Evolutionary conservation across 2,888 invertebrate species (phyloP), one percentile per base, ranked within the genome.

Genomic region (Timandra comae): DNA sequence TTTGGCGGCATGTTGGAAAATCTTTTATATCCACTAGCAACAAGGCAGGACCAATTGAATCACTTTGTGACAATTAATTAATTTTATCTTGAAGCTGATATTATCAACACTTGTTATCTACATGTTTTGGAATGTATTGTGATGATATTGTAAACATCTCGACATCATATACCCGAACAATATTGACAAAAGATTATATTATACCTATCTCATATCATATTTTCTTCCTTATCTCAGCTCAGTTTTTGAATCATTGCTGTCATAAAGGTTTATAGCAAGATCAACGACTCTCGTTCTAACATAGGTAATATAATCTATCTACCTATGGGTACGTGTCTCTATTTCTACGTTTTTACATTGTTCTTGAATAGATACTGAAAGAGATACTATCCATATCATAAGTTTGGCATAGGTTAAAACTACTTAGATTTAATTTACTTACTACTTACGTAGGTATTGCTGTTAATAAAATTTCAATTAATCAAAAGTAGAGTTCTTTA

Each of bases 121-220:
- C 53, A 42, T 55, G 62, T 51, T 62, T 65, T 61, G 59, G 64
- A 68, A 63, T 64, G 16, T 16, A 16, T 16, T 16, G 59, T 49
- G 55, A 58, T 56, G 41, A 16, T 16, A 16, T 57, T 49, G 54
- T 53, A 58, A 60, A 53, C 61, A 55, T 47, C 59, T 51, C 51
- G 32, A 46, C 53, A 41, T 63, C 60, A 60, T 65, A 69, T 66
- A 67, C 61, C 44, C 50, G 46, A 57, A 57, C 67, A 63, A 73
- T 78, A 70, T 82, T 80, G 72, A 78, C 82, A 62, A 64, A 74
- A 80, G 81, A 81, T 80, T 77, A 72, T 38, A 49, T 40, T 39
- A 50, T 40, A 41, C 49, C 49, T 63, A 50, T 55, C 8, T 49
- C 55, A 44, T 46, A 56, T 58, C 59, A 58, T 61, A 53, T 16